These are phyloP conservation scores for Paralichthys olivaceus DNA, from an alignment of 2,113 vertebrate genomes.

Conservation along the genomic window DNA sequence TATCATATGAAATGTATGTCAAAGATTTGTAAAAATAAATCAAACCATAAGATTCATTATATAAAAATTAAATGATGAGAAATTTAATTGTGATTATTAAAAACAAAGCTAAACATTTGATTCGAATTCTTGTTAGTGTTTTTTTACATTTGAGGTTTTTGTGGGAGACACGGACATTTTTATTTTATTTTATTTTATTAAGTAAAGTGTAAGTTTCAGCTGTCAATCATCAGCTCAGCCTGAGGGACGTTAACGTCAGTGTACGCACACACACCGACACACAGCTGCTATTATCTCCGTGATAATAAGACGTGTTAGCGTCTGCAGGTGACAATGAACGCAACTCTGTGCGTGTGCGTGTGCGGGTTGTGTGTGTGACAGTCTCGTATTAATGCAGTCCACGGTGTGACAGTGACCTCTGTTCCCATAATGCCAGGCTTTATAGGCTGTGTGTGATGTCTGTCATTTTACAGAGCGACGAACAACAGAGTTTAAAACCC, in stretches of 20 bases:
- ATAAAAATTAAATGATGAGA: not conserved
- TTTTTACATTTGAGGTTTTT: not conserved
- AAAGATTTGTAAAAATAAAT: too few relatives aligned
- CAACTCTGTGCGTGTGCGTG: slow-evolving; percentile 10
- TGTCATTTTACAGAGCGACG: slow-evolving; percentile 34
- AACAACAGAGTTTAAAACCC: slow-evolving; percentile 29
- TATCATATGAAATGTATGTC: not conserved
- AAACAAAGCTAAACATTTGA: not conserved
- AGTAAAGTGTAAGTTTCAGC: not conserved
- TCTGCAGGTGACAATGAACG: slow-evolving; percentile 26
- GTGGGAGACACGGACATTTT: too few relatives aligned
- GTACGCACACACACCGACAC: slow-evolving; percentile 8
- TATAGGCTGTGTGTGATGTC: slow-evolving; percentile 18
- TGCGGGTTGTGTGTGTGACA: slow-evolving; percentile 17
- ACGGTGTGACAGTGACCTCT: slow-evolving; percentile 9
- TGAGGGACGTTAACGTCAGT: slow-evolving; percentile 13
- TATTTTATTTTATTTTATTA: too few relatives aligned
- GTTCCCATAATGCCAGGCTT: slow-evolving; percentile 55
- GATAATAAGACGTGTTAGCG: slow-evolving; percentile 44
- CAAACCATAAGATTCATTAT: too few relatives aligned
- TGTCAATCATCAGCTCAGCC: slow-evolving; percentile 17
- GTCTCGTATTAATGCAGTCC: slow-evolving; percentile 27
- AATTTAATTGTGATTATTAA: not conserved
- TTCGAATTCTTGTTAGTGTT: too few relatives aligned
- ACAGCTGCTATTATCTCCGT: slow-evolving; percentile 56